Evolutionary conservation across 2,113 vertebrate genomes (phyloP), one percentile per base, ranked within the genome.

Genomic region (Cyanistes caeruleus): DNA sequence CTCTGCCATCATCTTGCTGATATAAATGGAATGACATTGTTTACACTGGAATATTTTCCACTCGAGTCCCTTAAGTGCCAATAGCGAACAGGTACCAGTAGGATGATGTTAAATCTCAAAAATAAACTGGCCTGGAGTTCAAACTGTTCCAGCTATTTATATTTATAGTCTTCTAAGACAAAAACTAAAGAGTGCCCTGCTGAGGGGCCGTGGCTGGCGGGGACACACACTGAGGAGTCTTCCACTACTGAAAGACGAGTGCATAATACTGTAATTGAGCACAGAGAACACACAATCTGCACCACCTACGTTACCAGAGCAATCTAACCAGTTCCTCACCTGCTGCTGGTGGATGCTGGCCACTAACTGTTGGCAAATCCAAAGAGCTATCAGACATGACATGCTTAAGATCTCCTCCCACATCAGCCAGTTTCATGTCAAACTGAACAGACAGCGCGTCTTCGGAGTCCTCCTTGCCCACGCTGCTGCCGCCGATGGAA

Each of bases 281-380:
- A 94, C 82, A 89, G 85, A 91, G 75, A 91, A 75, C 89, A 96
- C 19, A 5, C 95, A 41, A 94, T 37, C 84, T 96, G 79, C 44
- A 51, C 37, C 93, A 72, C 96, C 97, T 92, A 93, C 10, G 13
- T 99, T 98, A 99, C 99, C 99, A 99, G 97, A 99, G 99, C 98
- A 99, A 99, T 98, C 99, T 98, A 98, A 99, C 99, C 98, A 99
- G 98, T 99, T 99, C 99, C 99, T 99, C 99, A 99, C 99, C 99
- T 99, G 99, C 98, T 95, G 99, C 99, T 80, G 99, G 99, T 90
- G 99, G 99, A 97, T 99, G 99, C 97, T 99, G 99, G 97, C 99
- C 98, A 91, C 99, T 99, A 98, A 99, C 98, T 97, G 99, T 99
- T 79, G 99, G 99, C 96, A 99, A 98, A 98, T 99, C 99, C 98